Base-by-base conservation (phyloP, 2,113 vertebrate genomes). In the Notarius quadriscutis region DNA sequence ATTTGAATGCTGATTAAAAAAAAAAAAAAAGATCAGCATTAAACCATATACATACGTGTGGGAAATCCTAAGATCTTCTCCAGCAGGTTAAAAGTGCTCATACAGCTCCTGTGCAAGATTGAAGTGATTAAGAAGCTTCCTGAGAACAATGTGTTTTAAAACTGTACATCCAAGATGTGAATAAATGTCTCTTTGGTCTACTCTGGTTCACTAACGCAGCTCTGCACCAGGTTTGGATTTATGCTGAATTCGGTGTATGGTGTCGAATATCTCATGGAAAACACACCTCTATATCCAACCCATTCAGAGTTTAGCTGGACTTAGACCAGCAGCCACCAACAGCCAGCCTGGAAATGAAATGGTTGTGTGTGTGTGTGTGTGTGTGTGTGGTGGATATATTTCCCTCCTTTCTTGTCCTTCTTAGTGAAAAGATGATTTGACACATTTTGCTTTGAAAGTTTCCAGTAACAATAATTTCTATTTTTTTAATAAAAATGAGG, bases 171-270 rank as follows among this genome's bases (percentile, higher is more conserved):
- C 81, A 27, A 51, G 20, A 67, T 67, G 81, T n/a, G 81, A 83
- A 67, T 83, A 53, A 83, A 83, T 25, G 14, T 51, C 60, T 83
- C 41, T 18, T 27, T 62, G 1, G 62, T 67, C 41, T 53, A 25
- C 62, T 83, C 62, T 67, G 62, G 41, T 65, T 83, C 18, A 91
- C 81, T 87, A 91, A 83, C 91, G 92, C 90, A 67, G 89, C 88
- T 83, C 88, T 91, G 92, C 91, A 87, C 82, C 79, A 80, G 86
- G 91, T 92, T 93, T 91, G 94, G 91, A 92, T 94, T 84, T 94
- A 94, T 94, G 91, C 95, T 92, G 82, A 91, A 90, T 88, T 92
- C 91, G 84, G 91, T 92, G 88, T 88, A 88, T 85, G 65, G 81
- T 79, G 27, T 25, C 55, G 22, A 84, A 90, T 72, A 79, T 92